phyloP scores from a whole-genome alignment of 1,140 invertebrate genomes.

The Magallana angulata region DNA sequence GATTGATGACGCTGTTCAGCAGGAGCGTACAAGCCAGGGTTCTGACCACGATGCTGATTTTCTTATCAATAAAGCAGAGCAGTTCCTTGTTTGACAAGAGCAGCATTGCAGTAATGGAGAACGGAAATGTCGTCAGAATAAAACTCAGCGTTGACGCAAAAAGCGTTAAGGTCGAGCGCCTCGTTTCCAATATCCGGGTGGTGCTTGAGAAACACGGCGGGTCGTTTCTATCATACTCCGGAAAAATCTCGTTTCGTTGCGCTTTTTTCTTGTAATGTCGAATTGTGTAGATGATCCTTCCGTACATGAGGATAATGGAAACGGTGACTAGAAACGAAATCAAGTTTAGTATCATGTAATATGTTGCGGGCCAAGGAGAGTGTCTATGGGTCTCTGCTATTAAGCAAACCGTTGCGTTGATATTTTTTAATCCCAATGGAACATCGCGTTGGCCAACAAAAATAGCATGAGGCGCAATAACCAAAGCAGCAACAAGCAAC shows the following conservation, averaged over 20 bases:
- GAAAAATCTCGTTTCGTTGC: constrained; percentile 9
- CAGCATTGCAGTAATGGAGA: neutral
- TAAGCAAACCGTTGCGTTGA: constrained; percentile 25
- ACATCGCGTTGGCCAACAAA: constrained; percentile 28
- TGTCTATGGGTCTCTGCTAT: neutral
- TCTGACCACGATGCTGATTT: neutral
- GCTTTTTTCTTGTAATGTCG: constrained; percentile 15
- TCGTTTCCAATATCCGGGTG: neutral
- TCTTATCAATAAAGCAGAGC: neutral
- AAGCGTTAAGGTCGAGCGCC: neutral
- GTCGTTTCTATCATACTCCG: neutral
- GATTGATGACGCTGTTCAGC: constrained; percentile 7
- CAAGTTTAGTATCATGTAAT: neutral
- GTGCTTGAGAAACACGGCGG: neutral
- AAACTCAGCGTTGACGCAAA: neutral
- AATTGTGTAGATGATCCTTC: constrained; percentile 6
- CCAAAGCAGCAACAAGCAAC: neutral
- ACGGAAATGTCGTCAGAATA: constrained; percentile 28
- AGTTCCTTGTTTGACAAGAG: neutral
- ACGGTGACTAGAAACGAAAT: neutral
- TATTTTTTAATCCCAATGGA: neutral
- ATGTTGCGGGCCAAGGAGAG: neutral
- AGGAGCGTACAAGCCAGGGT: neutral
- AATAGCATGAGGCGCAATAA: constrained; percentile 12
- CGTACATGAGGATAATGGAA: constrained; percentile 19